phyloP scores from a whole-genome alignment of 2,113 vertebrate genomes.

The Accipiter cooperii region DNA sequence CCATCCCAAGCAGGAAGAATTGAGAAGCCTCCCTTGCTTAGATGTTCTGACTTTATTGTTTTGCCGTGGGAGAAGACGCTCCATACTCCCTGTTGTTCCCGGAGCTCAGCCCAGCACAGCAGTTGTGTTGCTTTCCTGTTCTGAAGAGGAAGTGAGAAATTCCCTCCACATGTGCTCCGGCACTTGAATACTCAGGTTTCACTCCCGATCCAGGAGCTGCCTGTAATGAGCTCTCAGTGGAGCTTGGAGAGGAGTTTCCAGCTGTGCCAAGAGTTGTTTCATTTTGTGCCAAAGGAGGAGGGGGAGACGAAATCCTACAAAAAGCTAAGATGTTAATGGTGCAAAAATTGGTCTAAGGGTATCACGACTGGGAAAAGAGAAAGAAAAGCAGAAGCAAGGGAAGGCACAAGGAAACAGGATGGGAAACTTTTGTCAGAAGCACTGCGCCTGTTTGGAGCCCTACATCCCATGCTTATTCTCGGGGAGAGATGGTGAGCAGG shows the following conservation, averaged over 20 bases:
- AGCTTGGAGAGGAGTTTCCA: neutral
- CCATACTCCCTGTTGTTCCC: neutral
- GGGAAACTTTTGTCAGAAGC: conserved; percentile 65
- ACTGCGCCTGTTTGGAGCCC: conserved; percentile 34
- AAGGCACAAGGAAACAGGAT: conserved; percentile 34
- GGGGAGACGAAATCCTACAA: neutral
- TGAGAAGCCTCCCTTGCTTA: neutral
- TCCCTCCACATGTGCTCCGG: neutral
- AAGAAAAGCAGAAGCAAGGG: neutral
- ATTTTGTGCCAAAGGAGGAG: neutral
- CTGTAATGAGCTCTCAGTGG: neutral
- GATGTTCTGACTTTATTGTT: neutral
- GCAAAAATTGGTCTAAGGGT: neutral
- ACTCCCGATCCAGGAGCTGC: neutral
- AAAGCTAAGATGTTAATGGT: neutral
- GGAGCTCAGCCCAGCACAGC: neutral
- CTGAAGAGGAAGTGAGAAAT: conserved; percentile 40
- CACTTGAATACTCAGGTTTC: conserved; percentile 3
- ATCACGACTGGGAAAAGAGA: neutral
- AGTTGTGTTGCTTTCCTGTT: conserved; percentile 19
- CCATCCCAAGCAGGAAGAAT: neutral
- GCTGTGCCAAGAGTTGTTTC: neutral
- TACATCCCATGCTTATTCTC: conserved; percentile 43
- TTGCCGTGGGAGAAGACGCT: neutral
- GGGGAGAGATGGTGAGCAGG: neutral